Evolutionary conservation across 2,888 invertebrate genomes (phyloP).

Genomic region (Acholoe squamosa): DNA sequence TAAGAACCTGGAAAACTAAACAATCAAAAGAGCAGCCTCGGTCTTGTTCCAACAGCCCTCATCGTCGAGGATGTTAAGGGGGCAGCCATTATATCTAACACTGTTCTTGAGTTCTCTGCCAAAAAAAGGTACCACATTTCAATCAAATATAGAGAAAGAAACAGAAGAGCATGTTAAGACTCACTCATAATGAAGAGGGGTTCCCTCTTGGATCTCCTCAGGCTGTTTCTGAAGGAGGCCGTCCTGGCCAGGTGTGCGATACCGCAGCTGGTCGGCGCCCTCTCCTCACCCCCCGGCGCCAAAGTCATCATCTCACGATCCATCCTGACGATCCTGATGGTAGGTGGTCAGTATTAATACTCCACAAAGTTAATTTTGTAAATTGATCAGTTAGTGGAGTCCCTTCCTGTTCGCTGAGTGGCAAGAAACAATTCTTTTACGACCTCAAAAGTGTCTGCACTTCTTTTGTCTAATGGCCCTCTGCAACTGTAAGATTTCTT

Average conservation of each 20-base stretch:
- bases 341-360: background rate
- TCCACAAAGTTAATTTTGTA: background rate
- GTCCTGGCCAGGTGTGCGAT: constrained; percentile 67
- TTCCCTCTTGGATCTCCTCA: constrained; percentile 68
- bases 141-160: too few relatives aligned
- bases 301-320: constrained; percentile 28
- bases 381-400: background rate
- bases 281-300: background rate
- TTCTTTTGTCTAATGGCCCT: background rate
- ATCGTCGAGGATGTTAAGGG: too few relatives aligned
- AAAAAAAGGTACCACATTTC: too few relatives aligned
- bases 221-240: constrained; percentile 68
- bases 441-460: background rate
- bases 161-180: constrained; percentile 40
- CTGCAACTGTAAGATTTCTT: background rate
- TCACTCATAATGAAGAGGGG: constrained; percentile 71
- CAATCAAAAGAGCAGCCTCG: too few relatives aligned
- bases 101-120: too few relatives aligned
- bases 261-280: constrained; percentile 48
- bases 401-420: background rate
- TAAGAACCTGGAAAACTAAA: too few relatives aligned
- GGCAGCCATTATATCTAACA: too few relatives aligned
- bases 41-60: too few relatives aligned
- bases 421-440: background rate
- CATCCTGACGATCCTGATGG: background rate